Evolutionary conservation across 2,888 invertebrate genomes (phyloP).

Genomic region (Meteorus colon): DNA sequence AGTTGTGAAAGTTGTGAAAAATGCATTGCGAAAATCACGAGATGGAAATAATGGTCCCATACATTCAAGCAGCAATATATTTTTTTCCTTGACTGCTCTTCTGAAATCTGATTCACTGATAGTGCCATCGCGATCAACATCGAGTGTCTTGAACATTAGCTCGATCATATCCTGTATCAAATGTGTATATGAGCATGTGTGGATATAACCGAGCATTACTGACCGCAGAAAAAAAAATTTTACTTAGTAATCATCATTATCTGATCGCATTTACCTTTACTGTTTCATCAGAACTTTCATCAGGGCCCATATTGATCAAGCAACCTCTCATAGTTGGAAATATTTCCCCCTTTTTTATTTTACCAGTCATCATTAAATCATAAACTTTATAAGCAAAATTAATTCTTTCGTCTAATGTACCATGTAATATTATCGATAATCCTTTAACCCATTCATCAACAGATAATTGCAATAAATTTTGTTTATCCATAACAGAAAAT

Average conservation of each 20-base stretch:
- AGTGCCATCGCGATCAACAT: constrained; percentile 77
- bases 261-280: constrained; percentile 67
- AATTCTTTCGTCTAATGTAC: constrained; percentile 75
- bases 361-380: constrained; percentile 63
- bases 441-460: constrained; percentile 69
- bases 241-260: constrained; percentile 20
- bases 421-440: constrained; percentile 76
- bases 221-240: background rate
- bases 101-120: constrained; percentile 75
- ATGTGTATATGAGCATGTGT: background rate
- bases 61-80: constrained; percentile 62
- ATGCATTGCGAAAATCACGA: constrained; percentile 61
- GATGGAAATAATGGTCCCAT: constrained; percentile 70
- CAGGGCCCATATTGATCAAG: constrained; percentile 73
- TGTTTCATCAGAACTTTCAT: constrained; percentile 79
- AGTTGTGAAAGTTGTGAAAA: constrained; percentile 64
- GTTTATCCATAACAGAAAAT: constrained; percentile 60
- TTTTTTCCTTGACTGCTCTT: constrained; percentile 71
- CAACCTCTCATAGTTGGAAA: constrained; percentile 70
- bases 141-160: constrained; percentile 76
- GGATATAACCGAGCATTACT: background rate
- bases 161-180: constrained; percentile 76
- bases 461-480: constrained; percentile 51
- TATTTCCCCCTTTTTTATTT: constrained; percentile 66
- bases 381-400: constrained; percentile 67